These are phyloP conservation scores for Euphonia xanthogaster DNA, from an alignment of 2,797 vertebrate genomes.

Conservation along the genomic window DNA sequence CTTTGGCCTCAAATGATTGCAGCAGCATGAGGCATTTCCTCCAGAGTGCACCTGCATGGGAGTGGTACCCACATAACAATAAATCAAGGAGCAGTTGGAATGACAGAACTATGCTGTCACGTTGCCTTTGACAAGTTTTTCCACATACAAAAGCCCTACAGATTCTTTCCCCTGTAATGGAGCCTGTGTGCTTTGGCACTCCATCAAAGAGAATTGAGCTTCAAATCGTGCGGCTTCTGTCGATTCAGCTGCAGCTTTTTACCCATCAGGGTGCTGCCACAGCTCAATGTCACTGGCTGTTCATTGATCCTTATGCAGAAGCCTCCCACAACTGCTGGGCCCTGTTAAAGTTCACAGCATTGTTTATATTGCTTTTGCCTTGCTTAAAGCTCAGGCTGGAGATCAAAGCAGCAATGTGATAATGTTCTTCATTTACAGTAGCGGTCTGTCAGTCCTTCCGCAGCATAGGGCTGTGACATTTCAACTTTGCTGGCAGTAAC, in stretches of 20 bases:
- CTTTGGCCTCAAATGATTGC: not conserved
- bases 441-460: not conserved
- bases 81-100: not conserved
- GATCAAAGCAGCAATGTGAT: not conserved
- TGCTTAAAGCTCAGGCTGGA: not conserved
- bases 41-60: not conserved
- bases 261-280: not conserved
- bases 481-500: not conserved
- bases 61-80: not conserved
- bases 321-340: not conserved
- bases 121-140: not conserved
- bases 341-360: not conserved
- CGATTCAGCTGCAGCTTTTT: conserved; percentile 3
- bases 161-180: not conserved
- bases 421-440: not conserved
- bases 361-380: not conserved
- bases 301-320: not conserved
- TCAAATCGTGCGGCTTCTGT: not conserved
- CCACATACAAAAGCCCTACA: not conserved
- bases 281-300: conserved; percentile 11
- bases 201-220: not conserved
- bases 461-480: not conserved
- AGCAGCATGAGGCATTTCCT: not conserved
- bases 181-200: conserved; percentile 11
- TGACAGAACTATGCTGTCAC: not conserved